These are phyloP conservation scores for Lycaon pictus DNA, from an alignment of 2,113 vertebrate genomes.

Conservation along the genomic window DNA sequence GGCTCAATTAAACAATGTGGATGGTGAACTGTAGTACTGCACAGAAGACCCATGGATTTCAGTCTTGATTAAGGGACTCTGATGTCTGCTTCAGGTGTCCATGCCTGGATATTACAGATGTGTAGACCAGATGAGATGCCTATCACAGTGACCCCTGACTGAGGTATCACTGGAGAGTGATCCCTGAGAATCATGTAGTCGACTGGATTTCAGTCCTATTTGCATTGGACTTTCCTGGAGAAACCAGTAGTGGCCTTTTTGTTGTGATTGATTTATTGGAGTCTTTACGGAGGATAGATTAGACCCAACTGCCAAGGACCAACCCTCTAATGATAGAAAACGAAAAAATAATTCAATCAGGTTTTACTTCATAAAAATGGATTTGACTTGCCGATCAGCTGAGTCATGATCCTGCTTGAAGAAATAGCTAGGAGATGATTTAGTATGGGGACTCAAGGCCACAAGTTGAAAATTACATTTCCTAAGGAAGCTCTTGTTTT, in stretches of 20 bases:
- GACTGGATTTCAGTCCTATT: not conserved
- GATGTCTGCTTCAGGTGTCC: not conserved
- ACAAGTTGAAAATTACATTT: not conserved
- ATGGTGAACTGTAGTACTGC: constrained; percentile 60
- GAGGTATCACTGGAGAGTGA: not conserved
- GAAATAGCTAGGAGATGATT: not conserved
- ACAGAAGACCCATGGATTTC: constrained; percentile 66
- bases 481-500: not conserved
- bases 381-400: not conserved
- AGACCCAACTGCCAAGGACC: not conserved
- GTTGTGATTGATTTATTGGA: not conserved
- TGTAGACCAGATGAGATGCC: not conserved
- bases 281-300: not conserved
- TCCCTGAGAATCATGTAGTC: constrained; percentile 55
- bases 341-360: not conserved
- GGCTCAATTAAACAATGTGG: constrained; percentile 76
- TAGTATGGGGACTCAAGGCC: not conserved
- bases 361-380: constrained; percentile 36
- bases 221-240: constrained; percentile 43
- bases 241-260: constrained; percentile 19
- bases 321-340: not conserved
- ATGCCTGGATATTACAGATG: not conserved
- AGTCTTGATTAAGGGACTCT: constrained; percentile 49
- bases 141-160: not conserved
- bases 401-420: not conserved